Evolutionary conservation across 2,888 invertebrate species (phyloP), one percentile per base, ranked within the genome.

Genomic region (Macaria notata): DNA sequence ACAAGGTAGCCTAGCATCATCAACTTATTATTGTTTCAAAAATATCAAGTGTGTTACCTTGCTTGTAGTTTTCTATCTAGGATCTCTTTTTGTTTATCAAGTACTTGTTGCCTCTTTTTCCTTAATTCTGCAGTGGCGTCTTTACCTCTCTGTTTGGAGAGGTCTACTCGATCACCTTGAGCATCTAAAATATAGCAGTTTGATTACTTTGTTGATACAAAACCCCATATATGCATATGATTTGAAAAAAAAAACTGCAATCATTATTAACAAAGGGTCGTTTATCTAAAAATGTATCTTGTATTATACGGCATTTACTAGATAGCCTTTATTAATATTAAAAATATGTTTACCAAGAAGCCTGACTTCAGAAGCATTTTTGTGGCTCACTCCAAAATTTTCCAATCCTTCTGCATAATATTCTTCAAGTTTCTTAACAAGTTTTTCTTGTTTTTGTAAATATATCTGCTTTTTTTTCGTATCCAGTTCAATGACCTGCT

Each of bases 31-130:
- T 19, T 19, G 19, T 19, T 2, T 19, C 19, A 19, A 19, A 19
- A 19, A 19, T 19, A 19, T 19, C 19, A 36, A 36, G 5, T 36
- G 5, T 41, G 5, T 8, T 8, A 88, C 90, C 91, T 84, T 33
- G 91, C 91, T 60, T 81, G 83, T 53, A 88, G 65, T 76, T 86
- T 90, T 67, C 90, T 79, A 47, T 90, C 87, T 38, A 91, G 65
- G 45, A 79, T 50, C 69, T 83, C 85, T 61, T 88, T 88, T 61
- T 85, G 83, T 66, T 81, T 75, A 73, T 91, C 83, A 62, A 90
- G 71, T 64, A 82, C 81, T 61, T 83, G 79, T 69, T 91, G 91
- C 61, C 79, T 86, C 62, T 71, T 79, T 59, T 68, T 81, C 59
- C 79, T 79, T 36, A 89, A 61, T 66, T 81, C 81, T 49, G 79